Evolutionary conservation across 1,140 invertebrate species (phyloP), one percentile per base, ranked within the genome.

Genomic region (Dolichoris vasculosae): DNA sequence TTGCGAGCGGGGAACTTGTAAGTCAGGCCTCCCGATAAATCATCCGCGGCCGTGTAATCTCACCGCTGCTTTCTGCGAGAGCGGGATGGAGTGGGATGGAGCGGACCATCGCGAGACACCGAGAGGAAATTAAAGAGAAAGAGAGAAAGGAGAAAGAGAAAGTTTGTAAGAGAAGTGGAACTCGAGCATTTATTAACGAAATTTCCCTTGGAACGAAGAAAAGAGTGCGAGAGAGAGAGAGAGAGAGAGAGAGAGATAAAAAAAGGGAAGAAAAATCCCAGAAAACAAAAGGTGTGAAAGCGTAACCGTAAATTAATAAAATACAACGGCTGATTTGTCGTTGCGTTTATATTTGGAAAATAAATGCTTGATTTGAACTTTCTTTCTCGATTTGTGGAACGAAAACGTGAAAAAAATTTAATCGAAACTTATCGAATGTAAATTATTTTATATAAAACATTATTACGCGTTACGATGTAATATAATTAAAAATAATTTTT

Each of bases 121-220:
- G 86, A 86, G 85, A 88, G 90, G 90, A 90, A 89, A 91, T 92
- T 86, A 86, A 86, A 86, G 80, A 77, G 85, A 86, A 83, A 79
- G 81, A 86, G 85, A 83, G 75, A 83, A 64, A 69, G 85, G 76
- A 48, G 48, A 69, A 80, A 59, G 81, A 79, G 75, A 79, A 83
- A 83, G 75, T 73, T 83, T 35, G 46, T 76, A 55, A 64, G 79
- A 73, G 51, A 75, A 79, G 76, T 59, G 32, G 48, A 67, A 59
- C 59, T 69, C 73, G 73, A 59, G 75, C 64, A 86, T 86, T 83
- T 86, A 86, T 86, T 86, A 86, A 86, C 85, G 81, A 83, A 86
- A 86, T 83, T 76, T 83, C 38, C 75, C 75, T 83, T 86, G 67
- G 83, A 86, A 79, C 83, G 81, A 90, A 88, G 86, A 88, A 88